Evolutionary conservation across 2,888 invertebrate genomes (phyloP), one percentile per base, ranked within the genome.

Genomic region (Sarcophaga rosellei): DNA sequence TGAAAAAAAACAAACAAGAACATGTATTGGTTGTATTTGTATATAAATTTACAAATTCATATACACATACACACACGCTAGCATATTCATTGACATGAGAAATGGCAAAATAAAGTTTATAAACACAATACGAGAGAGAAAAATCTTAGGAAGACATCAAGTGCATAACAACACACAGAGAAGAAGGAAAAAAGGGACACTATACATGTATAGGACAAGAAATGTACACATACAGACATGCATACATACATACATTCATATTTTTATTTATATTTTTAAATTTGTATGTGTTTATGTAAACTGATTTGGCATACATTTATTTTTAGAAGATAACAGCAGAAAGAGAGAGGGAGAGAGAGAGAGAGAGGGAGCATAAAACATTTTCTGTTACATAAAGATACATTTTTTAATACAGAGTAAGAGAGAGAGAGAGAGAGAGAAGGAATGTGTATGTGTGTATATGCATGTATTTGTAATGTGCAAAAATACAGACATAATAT

Each of bases 231-330:
- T 44, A n/a, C 68, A 25, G 23, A n/a, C 1, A 53, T 35, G 57
- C 8, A n/a, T 53, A 59, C 4, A 20, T 53, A 61, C 5, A 8
- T 12, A 35, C 20, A 25, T 63, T 76, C 21, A 75, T 66, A 53
- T 15, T 15, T 15, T 53, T 53, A 17, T 53, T 17, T 17, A 53
- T 53, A 53, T 53, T 45, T 77, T 45, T 25, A n/a, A 65, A 61
- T 74, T 25, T 35, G 25, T 72, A 25, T 79, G 25, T 44, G 59
- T 66, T 44, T 44, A 62, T 72, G 65, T 66, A 21, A 53, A 76
- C 23, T 68, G 61, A 80, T 66, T 78, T 76, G 74, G 61, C 63
- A 65, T 44, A 61, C 25, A 84, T 74, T 76, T 80, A 44, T 82
- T 23, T n/a, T 5, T 25, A 25, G 10, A 53, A 63, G 20, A 45